Percentiles rank a stretch among this genome's conserved stretches.
These are phyloP conservation scores for Stenotaenia linearis DNA, from an alignment of 2,888 invertebrate genomes.

Conservation along the genomic window DNA sequence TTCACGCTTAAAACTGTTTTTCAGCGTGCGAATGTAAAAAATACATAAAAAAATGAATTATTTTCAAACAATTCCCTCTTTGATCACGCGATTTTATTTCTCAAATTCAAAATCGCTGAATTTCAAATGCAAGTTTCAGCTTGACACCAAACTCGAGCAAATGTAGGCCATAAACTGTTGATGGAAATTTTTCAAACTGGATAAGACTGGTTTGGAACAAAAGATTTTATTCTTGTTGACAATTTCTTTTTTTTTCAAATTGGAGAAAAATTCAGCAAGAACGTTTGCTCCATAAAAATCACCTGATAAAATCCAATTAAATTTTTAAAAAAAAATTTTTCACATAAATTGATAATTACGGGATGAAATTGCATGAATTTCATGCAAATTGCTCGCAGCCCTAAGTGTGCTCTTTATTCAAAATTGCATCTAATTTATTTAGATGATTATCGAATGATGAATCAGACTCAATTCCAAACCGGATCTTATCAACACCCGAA, in stretches of 20 bases:
- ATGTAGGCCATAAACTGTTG: neutral
- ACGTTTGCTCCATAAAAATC: no score
- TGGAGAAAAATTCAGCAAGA: no score
- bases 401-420: neutral
- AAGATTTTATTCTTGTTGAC: neutral
- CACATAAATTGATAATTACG: no score
- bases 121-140: neutral
- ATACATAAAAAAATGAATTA: no score
- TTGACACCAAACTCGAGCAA: neutral
- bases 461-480: neutral
- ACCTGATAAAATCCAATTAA: no score
- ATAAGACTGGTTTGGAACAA: neutral
- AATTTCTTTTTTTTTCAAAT: neutral
- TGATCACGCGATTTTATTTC: no score
- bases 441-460: neutral
- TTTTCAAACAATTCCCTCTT: no score
- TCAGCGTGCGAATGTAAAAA: no score
- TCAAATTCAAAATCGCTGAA: no score
- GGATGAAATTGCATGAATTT: no score
- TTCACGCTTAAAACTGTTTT: no score
- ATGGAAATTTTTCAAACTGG: slow-evolving; percentile 2
- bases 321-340: no score
- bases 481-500: neutral
- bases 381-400: neutral
- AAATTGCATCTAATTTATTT: slow-evolving; percentile 11